Conservation (phyloP, 1,140 invertebrate species). For the Papilio helenus region DNA sequence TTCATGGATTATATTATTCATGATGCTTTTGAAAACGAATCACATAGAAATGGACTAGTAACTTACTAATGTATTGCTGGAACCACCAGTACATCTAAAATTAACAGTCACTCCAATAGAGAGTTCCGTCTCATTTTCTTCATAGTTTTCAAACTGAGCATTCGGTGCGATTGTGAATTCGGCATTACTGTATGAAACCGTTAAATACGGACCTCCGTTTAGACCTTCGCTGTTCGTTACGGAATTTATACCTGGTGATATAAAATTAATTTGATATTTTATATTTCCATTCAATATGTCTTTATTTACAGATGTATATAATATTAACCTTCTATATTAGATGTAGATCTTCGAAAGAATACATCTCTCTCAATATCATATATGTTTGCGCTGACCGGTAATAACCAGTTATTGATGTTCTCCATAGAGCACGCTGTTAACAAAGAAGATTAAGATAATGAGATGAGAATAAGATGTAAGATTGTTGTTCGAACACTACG, state of each 20-base stretch:
- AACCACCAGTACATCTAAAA: conserved; percentile 57
- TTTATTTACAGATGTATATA: conserved; percentile 1
- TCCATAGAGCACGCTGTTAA: conserved; percentile 55
- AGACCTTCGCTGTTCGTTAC: conserved; percentile 49
- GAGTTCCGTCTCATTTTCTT: conserved; percentile 60
- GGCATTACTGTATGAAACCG: conserved; percentile 45
- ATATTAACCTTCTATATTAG: conserved; percentile 48
- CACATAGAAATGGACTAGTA: neutral
- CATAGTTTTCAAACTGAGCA: conserved; percentile 55
- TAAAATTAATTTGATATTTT: conserved; percentile 5
- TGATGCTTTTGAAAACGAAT: no score
- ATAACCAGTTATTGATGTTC: conserved; percentile 47
- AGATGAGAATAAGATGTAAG: no score
- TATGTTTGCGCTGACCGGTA: conserved; percentile 44
- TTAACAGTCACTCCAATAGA: conserved; percentile 52
- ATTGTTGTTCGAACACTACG: no score
- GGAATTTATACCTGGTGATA: conserved; percentile 51
- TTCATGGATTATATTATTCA: no score
- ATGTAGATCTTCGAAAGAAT: conserved; percentile 45
- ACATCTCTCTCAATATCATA: conserved; percentile 49
- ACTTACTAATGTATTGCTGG: conserved; percentile 51
- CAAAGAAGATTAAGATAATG: no score
- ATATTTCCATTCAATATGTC: neutral
- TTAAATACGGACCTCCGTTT: conserved; percentile 58
- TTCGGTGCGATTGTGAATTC: conserved; percentile 56